Conservation (phyloP, 2,888 invertebrate species). For the Poecilobothrus nobilitatus region DNA sequence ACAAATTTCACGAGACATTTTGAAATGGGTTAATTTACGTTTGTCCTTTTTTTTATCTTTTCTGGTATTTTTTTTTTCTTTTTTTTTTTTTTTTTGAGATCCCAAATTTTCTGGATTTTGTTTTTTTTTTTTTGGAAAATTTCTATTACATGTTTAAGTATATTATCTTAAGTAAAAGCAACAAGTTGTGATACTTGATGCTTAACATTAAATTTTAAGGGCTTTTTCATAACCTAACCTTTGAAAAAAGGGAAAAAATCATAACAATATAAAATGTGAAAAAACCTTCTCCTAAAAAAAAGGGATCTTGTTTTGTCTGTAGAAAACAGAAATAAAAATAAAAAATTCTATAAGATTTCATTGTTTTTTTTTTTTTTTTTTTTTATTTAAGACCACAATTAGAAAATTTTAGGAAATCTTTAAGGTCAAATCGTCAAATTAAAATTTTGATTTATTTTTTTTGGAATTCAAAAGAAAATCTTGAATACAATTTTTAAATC, state of each 20-base stretch:
- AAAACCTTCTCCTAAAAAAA: neutral
- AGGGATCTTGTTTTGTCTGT: neutral
- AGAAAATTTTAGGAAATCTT: neutral
- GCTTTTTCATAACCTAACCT: neutral
- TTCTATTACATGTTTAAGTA: neutral
- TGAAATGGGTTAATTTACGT: conserved; percentile 6
- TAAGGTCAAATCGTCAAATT: neutral
- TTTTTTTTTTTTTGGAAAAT: neutral
- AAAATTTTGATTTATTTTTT: no score
- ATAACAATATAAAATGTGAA: no score
- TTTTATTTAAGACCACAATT: neutral
- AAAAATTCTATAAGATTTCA: neutral
- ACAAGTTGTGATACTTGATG: conserved; percentile 3
- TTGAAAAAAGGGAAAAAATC: neutral
- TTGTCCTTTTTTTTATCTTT: neutral
- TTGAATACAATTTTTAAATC: no score
- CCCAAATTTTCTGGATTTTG: neutral
- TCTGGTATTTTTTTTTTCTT: neutral
- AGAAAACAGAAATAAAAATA: no score
- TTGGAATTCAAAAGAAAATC: no score
- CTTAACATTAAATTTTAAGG: conserved; percentile 6
- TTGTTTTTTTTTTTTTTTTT: no score
- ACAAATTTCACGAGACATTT: conserved; percentile 2
- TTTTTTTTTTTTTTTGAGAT: neutral
- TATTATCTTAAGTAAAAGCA: neutral